Conservation (phyloP, 2,797 vertebrate species). For the Podarcis siculus region DNA sequence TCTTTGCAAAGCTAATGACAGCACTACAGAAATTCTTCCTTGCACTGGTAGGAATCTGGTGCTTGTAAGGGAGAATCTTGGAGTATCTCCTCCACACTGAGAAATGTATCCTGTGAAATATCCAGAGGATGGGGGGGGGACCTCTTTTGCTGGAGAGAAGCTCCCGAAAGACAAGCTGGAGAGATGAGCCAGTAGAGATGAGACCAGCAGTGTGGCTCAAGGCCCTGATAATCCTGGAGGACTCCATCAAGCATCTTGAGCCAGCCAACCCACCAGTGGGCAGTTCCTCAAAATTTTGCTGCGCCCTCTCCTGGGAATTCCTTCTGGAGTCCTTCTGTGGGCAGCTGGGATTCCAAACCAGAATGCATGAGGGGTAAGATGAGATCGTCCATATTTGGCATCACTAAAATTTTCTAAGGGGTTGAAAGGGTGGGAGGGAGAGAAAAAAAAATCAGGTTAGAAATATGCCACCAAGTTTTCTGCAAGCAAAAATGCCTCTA, state of each 20-base stretch:
- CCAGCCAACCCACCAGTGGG: background rate
- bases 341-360: constrained; percentile 75
- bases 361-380: constrained; percentile 89
- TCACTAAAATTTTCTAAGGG: constrained; percentile 87
- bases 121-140: background rate
- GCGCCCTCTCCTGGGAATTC: background rate
- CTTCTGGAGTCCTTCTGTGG: constrained; percentile 49
- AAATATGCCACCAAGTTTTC: background rate
- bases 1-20: background rate
- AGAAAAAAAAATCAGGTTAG: constrained; percentile 8
- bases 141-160: background rate
- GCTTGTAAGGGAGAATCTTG: no score
- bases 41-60: background rate
- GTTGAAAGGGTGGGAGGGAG: background rate
- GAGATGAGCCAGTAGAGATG: background rate
- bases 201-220: background rate
- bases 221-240: fast-evolving
- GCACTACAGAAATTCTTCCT: background rate
- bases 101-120: background rate
- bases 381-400: constrained; percentile 92
- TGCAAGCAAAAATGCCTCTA: background rate
- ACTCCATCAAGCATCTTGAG: background rate
- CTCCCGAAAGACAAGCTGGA: background rate
- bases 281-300: constrained; percentile 40
- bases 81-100: background rate